phyloP scores from a whole-genome alignment of 2,888 invertebrate genomes.

The Scaptomyza polygonia region DNA sequence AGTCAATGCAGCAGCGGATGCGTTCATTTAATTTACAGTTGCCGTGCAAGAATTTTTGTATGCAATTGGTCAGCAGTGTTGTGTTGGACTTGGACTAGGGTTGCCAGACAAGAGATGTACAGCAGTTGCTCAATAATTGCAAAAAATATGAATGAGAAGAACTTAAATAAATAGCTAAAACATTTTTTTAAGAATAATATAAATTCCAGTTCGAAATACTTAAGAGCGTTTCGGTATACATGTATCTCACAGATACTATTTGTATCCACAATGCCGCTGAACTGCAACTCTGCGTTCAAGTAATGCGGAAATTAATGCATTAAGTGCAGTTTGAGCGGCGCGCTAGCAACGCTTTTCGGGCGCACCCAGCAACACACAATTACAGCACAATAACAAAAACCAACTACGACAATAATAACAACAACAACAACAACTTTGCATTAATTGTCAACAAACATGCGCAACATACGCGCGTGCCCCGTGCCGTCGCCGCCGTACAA shows the following conservation, averaged over 20 bases:
- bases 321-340: conserved; percentile 50
- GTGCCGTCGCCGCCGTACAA: conserved; percentile 8
- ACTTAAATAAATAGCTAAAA: no score
- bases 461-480: conserved; percentile 54
- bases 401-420: conserved; percentile 21
- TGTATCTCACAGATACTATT: neutral
- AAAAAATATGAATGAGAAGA: neutral
- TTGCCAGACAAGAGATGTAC: conserved; percentile 15
- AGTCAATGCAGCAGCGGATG: conserved; percentile 59
- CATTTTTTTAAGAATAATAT: neutral
- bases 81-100: conserved; percentile 11
- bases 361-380: conserved; percentile 44
- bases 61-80: conserved; percentile 40
- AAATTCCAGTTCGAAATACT: neutral
- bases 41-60: conserved; percentile 63
- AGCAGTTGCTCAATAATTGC: neutral
- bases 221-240: neutral
- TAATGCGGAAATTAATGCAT: conserved; percentile 71
- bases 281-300: conserved; percentile 28
- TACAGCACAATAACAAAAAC: conserved; percentile 10
- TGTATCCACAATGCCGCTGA: conserved; percentile 10
- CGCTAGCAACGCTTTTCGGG: conserved; percentile 43
- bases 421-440: conserved; percentile 33
- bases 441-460: conserved; percentile 78
- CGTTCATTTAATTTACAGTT: conserved; percentile 63